phyloP scores from a whole-genome alignment of 2,888 invertebrate species.

The Dysmachus trigonus region DNA sequence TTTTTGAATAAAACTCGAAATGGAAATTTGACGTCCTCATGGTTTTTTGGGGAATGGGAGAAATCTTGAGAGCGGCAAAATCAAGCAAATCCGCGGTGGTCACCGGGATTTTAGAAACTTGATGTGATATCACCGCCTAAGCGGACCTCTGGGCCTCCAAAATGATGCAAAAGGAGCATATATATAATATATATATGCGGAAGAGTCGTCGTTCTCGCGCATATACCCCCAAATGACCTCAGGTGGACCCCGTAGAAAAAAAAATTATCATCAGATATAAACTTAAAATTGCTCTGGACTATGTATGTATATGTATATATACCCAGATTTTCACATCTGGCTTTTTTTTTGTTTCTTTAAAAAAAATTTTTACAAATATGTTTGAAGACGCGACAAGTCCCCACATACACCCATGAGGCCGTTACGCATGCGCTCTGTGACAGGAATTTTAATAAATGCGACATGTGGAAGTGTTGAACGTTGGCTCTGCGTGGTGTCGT shows the following conservation, averaged over 20 bases:
- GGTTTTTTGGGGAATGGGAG: neutral
- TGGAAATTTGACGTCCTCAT: slow-evolving; percentile 19
- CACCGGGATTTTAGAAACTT: neutral
- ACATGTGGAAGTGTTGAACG: neutral
- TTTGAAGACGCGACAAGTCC: neutral
- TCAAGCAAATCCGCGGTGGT: slow-evolving; percentile 4
- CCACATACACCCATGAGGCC: neutral
- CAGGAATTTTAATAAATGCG: slow-evolving; percentile 17
- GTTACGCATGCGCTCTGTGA: neutral
- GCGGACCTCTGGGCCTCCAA: neutral
- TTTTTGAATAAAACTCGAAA: slow-evolving; percentile 29
- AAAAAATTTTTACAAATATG: neutral
- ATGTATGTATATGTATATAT: neutral
- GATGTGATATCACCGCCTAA: neutral
- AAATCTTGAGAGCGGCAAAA: neutral
- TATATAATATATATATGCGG: neutral
- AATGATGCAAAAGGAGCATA: neutral
- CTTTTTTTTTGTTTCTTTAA: too few species aligned
- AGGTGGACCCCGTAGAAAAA: slow-evolving; percentile 18
- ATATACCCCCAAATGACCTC: neutral
- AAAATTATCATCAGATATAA: slow-evolving; percentile 25
- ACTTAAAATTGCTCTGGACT: neutral
- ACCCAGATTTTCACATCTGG: slow-evolving; percentile 5
- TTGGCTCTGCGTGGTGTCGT: slow-evolving; percentile 22
- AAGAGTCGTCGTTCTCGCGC: neutral